Percentiles rank a stretch among this genome's conserved stretches.
Evolutionary conservation across 2,888 invertebrate species (phyloP).

Genomic region (Caenorhabditis virilis): DNA sequence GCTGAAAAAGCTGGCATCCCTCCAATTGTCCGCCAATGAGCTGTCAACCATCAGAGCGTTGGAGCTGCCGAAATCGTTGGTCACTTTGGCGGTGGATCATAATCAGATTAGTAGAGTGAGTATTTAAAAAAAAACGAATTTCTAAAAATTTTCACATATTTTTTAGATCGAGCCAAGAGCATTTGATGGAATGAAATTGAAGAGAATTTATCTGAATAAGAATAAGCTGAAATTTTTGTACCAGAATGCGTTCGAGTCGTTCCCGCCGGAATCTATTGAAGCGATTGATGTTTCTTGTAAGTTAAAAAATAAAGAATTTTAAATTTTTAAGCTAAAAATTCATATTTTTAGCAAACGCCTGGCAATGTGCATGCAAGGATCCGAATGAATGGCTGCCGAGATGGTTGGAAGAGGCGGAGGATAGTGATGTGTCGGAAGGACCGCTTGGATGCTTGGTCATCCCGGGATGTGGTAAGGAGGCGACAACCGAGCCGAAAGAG

Average conservation of each 20-base stretch:
- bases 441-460: constrained; percentile 46
- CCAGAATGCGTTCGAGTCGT: constrained; percentile 56
- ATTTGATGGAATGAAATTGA: constrained; percentile 50
- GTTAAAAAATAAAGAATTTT: constrained; percentile 3
- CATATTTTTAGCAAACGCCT: constrained; percentile 56
- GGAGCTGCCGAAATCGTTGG: constrained; percentile 45
- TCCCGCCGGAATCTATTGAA: constrained; percentile 47
- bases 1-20: constrained; percentile 67
- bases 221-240: constrained; percentile 62
- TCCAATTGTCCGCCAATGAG: constrained; percentile 71
- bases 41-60: constrained; percentile 29
- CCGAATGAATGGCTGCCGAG: constrained; percentile 60
- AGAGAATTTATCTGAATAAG: constrained; percentile 59
- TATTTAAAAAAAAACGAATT: neutral
- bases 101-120: constrained; percentile 32
- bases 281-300: constrained; percentile 64
- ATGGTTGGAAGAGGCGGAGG: constrained; percentile 57
- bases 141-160: neutral
- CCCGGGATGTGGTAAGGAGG: constrained; percentile 26
- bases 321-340: neutral
- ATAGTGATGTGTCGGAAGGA: constrained; percentile 50
- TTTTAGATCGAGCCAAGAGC: constrained; percentile 53
- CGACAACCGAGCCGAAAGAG: neutral
- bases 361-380: constrained; percentile 63
- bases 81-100: constrained; percentile 44